Evolutionary conservation across 2,113 vertebrate genomes (phyloP).

Genomic region (Tyto alba): DNA sequence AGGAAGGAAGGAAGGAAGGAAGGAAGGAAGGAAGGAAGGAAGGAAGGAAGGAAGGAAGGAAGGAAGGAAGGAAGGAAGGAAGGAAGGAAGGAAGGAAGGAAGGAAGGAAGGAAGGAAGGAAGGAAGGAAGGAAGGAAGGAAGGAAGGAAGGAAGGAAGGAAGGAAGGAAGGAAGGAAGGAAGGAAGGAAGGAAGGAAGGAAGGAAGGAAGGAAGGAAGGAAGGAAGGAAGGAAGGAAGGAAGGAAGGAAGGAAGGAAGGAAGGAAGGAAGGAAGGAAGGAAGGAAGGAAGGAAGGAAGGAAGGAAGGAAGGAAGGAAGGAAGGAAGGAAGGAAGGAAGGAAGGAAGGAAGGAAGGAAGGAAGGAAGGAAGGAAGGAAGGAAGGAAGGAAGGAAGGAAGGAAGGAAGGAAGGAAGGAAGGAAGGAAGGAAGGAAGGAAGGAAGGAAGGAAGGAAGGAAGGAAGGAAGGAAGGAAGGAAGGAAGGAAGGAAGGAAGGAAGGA

Average conservation of each 20-base stretch:
- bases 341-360: accelerated
- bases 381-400: too few relatives aligned
- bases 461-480: background rate
- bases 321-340: accelerated
- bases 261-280: background rate
- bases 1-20: background rate
- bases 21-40: accelerated
- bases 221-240: too few relatives aligned
- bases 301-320: background rate
- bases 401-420: background rate
- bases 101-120: background rate
- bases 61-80: too few relatives aligned
- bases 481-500: accelerated
- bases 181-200: accelerated
- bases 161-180: background rate
- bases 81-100: too few relatives aligned
- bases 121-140: too few relatives aligned
- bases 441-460: too few relatives aligned
- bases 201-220: background rate
- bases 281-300: too few relatives aligned
- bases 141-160: background rate
- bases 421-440: too few relatives aligned
- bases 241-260: background rate
- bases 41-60: accelerated
- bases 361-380: accelerated